These are phyloP conservation scores for Vireo griseus DNA, from an alignment of 2,797 vertebrate genomes.

Conservation along the genomic window DNA sequence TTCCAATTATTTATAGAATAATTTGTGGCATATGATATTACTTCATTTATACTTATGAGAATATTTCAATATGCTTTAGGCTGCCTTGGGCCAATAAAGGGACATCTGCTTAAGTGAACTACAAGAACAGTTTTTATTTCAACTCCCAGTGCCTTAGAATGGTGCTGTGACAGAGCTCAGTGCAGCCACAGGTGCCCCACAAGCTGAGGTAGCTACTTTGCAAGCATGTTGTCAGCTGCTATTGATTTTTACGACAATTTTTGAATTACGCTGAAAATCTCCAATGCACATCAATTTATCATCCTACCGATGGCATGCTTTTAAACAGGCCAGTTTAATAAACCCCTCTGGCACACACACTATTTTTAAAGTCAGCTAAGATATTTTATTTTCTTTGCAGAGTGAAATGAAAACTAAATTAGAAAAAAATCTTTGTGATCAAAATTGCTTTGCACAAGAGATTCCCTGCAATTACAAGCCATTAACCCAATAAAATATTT, in stretches of 20 bases:
- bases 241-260: constrained; percentile 55
- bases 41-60: background rate
- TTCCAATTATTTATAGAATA: background rate
- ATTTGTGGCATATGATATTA: background rate
- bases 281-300: background rate
- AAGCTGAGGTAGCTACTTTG: background rate
- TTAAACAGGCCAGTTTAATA: constrained; percentile 51
- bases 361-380: background rate
- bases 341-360: background rate
- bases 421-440: background rate
- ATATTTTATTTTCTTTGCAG: constrained; percentile 13
- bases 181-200: constrained; percentile 10
- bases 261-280: constrained; percentile 39
- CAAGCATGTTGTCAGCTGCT: background rate
- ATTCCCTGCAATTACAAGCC: constrained; percentile 23
- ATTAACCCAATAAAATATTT: constrained; percentile 10
- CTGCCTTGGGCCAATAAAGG: background rate
- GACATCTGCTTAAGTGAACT: background rate
- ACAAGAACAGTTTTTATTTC: background rate
- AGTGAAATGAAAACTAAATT: constrained; percentile 38
- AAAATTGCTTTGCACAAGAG: background rate
- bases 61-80: background rate
- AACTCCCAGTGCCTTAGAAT: background rate
- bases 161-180: background rate
- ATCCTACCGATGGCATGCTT: constrained; percentile 28